Conservation (phyloP, 2,113 vertebrate species). For the Myrmecobius fasciatus region DNA sequence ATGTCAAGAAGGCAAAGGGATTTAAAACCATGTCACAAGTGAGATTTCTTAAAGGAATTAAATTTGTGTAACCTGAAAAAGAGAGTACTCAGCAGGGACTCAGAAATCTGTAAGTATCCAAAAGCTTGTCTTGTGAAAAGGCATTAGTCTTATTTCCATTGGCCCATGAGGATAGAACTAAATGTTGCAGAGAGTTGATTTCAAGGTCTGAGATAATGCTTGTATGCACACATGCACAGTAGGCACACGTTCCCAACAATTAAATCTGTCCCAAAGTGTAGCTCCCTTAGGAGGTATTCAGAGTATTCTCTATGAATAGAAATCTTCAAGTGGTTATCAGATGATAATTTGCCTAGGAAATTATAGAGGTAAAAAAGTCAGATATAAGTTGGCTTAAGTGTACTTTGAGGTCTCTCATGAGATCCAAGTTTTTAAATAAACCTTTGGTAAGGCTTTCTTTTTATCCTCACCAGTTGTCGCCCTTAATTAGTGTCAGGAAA, state of each 20-base stretch:
- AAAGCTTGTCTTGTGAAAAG: background rate
- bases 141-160: background rate
- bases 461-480: background rate
- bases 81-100: background rate
- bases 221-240: background rate
- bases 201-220: background rate
- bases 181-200: background rate
- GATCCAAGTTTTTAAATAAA: background rate
- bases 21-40: background rate
- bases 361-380: background rate
- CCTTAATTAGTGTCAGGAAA: background rate
- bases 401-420: background rate
- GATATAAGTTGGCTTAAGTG: background rate
- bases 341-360: background rate
- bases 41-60: background rate
- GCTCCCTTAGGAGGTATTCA: background rate
- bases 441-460: background rate
- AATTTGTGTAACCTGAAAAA: background rate
- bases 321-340: background rate
- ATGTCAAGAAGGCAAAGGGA: background rate
- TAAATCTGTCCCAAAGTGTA: background rate
- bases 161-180: background rate
- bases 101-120: background rate
- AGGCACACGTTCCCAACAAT: background rate
- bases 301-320: background rate